Evolutionary conservation across 1,140 invertebrate species (phyloP).

Genomic region (Trachymyrmex cornetzi): DNA sequence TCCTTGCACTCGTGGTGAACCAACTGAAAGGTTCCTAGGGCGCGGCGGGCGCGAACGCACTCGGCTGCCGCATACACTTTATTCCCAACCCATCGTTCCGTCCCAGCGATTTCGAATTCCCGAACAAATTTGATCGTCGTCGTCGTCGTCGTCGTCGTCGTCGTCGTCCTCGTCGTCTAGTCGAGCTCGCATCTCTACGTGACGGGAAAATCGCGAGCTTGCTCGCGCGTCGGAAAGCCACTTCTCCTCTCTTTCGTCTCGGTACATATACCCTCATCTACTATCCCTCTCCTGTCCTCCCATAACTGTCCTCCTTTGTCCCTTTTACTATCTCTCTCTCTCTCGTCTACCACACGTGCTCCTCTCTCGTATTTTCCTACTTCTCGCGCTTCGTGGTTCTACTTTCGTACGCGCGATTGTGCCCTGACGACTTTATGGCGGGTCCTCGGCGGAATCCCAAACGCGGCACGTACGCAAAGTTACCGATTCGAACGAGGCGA

Average conservation of each 20-base stretch:
- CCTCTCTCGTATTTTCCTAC: conserved; percentile 61
- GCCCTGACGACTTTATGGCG: conserved; percentile 63
- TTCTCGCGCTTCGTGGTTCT: conserved; percentile 59
- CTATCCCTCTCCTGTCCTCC: neutral
- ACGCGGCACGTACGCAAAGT: conserved; percentile 60
- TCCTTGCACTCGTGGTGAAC: conserved; percentile 36
- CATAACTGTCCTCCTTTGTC: neutral
- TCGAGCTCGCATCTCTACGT: conserved; percentile 56
- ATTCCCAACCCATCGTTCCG: conserved; percentile 59
- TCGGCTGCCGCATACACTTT: conserved; percentile 59
- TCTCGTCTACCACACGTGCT: conserved; percentile 21
- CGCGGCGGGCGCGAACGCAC: conserved; percentile 52
- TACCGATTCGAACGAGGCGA: conserved; percentile 44
- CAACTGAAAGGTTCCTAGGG: conserved; percentile 57
- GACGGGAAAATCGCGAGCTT: conserved; percentile 54
- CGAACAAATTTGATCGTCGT: conserved; percentile 58
- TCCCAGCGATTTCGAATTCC: conserved; percentile 64
- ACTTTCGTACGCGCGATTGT: conserved; percentile 55
- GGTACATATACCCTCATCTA: conserved; percentile 26
- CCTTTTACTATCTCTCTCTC: neutral
- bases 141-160: conserved; percentile 54
- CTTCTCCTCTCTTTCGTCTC: neutral
- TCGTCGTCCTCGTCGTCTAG: conserved; percentile 57
- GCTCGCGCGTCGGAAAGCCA: conserved; percentile 55
- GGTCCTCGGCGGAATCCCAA: conserved; percentile 51